Percentiles rank a stretch among this genome's conserved stretches.
Conservation (phyloP, 2,888 invertebrate species). For the Drosophila fungiperda region DNA sequence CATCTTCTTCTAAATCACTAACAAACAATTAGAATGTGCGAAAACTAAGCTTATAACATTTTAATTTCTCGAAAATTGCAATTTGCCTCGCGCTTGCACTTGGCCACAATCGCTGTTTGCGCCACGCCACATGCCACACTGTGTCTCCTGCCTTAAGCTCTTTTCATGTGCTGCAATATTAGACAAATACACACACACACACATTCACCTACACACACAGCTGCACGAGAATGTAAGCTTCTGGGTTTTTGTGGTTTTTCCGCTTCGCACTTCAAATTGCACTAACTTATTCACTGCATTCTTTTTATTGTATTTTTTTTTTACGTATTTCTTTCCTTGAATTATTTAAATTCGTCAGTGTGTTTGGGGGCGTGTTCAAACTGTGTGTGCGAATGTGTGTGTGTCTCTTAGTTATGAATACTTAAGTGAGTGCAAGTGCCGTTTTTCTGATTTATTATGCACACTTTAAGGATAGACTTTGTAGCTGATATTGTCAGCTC, state of each 20-base stretch:
- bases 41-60: slow-evolving; percentile 51
- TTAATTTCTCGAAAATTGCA: slow-evolving; percentile 69
- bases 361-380: not conserved
- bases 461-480: slow-evolving; percentile 10
- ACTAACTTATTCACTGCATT: not conserved
- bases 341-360: slow-evolving; percentile 66
- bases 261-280: slow-evolving; percentile 15
- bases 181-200: slow-evolving; percentile 10
- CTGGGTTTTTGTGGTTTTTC: slow-evolving; percentile 67
- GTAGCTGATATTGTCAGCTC: slow-evolving; percentile 4
- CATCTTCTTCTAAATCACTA: not conserved
- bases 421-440: slow-evolving; percentile 66
- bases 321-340: slow-evolving; percentile 63
- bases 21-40: not conserved
- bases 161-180: slow-evolving; percentile 38
- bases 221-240: slow-evolving; percentile 56
- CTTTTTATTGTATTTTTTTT: slow-evolving; percentile 14
- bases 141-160: slow-evolving; percentile 21
- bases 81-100: slow-evolving; percentile 46
- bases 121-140: slow-evolving; percentile 1
- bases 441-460: slow-evolving; percentile 41
- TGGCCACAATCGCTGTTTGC: slow-evolving; percentile 32
- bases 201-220: slow-evolving; percentile 3
- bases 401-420: slow-evolving; percentile 69
- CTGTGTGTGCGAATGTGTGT: slow-evolving; percentile 10